Conservation (phyloP, 2,797 vertebrate species). For the Acrossocheilus wenchowensis region DNA sequence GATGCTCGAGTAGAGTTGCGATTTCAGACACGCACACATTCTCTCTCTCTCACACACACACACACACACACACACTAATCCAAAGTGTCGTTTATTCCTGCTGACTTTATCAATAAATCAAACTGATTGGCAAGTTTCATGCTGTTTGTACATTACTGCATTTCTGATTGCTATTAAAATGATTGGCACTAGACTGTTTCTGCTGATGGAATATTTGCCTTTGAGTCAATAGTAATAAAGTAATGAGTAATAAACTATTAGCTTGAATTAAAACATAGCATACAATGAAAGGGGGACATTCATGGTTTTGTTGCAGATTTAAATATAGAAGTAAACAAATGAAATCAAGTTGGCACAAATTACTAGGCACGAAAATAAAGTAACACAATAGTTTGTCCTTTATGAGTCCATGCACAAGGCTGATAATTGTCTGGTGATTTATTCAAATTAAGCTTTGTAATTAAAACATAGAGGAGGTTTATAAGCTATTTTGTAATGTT, state of each 20-base stretch:
- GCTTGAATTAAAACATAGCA: not conserved
- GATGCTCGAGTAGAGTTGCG: constrained; percentile 21
- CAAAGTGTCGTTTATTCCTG: not conserved
- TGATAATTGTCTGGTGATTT: constrained; percentile 28
- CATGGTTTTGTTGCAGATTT: constrained; percentile 24
- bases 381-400: constrained; percentile 29
- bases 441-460: constrained; percentile 11
- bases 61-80: not conserved
- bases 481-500: constrained; percentile 30
- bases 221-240: constrained; percentile 21
- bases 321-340: constrained; percentile 43
- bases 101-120: constrained; percentile 20
- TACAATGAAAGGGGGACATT: constrained; percentile 9
- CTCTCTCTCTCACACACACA: not conserved
- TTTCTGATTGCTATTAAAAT: constrained; percentile 21
- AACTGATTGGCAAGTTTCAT: constrained; percentile 14
- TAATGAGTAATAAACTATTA: constrained; percentile 32
- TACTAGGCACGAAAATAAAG: constrained; percentile 54
- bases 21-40: not conserved
- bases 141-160: constrained; percentile 6
- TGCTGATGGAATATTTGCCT: constrained; percentile 15
- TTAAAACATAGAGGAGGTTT: constrained; percentile 1
- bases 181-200: constrained; percentile 16
- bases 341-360: constrained; percentile 43
- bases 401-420: constrained; percentile 47